These are phyloP conservation scores for Babyrousa celebensis DNA, from an alignment of 2,797 vertebrate species.

Conservation along the genomic window DNA sequence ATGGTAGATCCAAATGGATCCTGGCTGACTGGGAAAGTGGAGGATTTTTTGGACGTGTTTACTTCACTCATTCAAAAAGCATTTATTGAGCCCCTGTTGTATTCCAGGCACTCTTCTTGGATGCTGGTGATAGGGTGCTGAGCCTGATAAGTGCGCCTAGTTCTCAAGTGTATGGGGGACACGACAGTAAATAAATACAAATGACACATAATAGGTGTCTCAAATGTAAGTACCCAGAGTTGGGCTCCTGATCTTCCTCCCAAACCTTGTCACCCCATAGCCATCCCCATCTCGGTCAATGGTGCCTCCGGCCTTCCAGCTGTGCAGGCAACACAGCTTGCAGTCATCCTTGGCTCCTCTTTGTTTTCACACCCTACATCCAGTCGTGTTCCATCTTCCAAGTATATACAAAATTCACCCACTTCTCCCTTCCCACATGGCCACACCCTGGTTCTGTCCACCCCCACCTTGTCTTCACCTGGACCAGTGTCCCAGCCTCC, in stretches of 20 bases:
- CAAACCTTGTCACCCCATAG: neutral
- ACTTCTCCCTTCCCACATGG: neutral
- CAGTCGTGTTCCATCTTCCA: neutral
- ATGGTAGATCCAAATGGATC: neutral
- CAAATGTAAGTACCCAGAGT: neutral
- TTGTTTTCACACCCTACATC: neutral
- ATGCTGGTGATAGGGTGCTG: neutral
- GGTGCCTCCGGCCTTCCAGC: neutral
- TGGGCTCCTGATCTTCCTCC: neutral
- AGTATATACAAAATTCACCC: neutral
- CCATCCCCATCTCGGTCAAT: neutral
- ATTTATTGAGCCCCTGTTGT: neutral
- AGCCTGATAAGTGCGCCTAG: neutral
- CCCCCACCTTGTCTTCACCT: neutral
- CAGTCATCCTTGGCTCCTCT: neutral
- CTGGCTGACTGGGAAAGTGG: neutral
- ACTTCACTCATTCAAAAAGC: constrained; percentile 16
- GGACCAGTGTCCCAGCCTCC: neutral
- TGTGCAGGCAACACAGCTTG: neutral
- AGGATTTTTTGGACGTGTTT: neutral
- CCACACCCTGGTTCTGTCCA: neutral
- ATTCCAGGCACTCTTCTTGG: neutral
- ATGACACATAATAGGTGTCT: neutral
- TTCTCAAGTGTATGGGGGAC: neutral
- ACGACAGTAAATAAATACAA: neutral